Evolutionary conservation across 2,113 vertebrate species (phyloP), one percentile per base, ranked within the genome.

Genomic region (Callithrix jacchus): DNA sequence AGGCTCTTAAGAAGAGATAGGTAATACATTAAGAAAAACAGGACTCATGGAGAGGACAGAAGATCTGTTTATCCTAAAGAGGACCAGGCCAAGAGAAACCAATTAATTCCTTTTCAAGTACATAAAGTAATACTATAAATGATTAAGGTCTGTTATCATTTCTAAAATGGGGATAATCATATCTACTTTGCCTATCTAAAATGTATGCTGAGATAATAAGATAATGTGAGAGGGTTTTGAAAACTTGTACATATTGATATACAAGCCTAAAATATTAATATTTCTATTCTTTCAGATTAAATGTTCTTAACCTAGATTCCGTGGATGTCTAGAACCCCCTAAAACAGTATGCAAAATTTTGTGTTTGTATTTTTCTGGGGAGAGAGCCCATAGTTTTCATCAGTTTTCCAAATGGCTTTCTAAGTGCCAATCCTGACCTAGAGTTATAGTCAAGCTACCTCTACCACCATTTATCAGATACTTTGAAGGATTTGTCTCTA

Each of bases 71-170:
- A 93, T 58, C 66, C 77, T 96, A 74, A 40, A 96, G 47, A 95
- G n/a, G 66, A 49, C 52, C 58, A 86, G 13, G 45, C 70, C 37
- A 79, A 94, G 66, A 94, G 79, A 81, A 96, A 93, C 58, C 87
- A 96, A 85, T 90, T 73, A 61, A 89, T 94, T 92, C 30, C 82
- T 91, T 95, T 95, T 91, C 23, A 96, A 94, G 47, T 54, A 87
- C 66, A 64, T 71, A 47, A 56, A 93, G 81, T 11, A 61, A 13
- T 45, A 80, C 6, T 80, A 89, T 18, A 80, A 81, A 94, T 79
- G 49, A 84, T 80, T 91, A 95, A 86, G 45, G 58, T 70, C 8
- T 56, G 1, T 87, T 79, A 84, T 91, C 27, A 84, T 87, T 40
- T 95, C 25, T 83, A 87, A 93, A 90, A 68, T 87, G 77, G 66